phyloP scores from a whole-genome alignment of 2,113 vertebrate species.

The Willisornis vidua region DNA sequence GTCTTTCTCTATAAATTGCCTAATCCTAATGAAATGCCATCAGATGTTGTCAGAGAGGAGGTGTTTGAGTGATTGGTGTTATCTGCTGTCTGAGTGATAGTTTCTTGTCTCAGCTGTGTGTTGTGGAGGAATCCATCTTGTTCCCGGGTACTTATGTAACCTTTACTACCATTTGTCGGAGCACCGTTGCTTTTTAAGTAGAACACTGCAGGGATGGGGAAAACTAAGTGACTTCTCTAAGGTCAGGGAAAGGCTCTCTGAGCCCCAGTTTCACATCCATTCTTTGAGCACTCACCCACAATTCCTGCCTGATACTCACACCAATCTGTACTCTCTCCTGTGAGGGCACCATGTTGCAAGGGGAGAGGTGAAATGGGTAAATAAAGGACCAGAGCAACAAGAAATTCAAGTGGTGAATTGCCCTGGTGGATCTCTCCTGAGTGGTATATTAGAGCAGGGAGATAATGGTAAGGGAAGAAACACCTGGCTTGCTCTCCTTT shows the following conservation, averaged over 20 bases:
- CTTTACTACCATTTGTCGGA: not conserved
- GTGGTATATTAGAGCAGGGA: not conserved
- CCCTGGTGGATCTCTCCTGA: not conserved
- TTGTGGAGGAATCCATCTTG: not conserved
- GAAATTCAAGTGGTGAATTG: not conserved
- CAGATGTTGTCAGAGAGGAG: not conserved
- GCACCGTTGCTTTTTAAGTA: not conserved
- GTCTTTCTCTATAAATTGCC: not conserved
- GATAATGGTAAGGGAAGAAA: not conserved
- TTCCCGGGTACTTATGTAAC: not conserved
- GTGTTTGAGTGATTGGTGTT: not conserved
- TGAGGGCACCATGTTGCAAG: not conserved
- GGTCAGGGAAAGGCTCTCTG: not conserved
- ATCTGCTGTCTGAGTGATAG: not conserved
- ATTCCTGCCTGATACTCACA: not conserved
- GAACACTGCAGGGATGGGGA: not conserved
- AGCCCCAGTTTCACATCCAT: not conserved
- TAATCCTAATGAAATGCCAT: not conserved
- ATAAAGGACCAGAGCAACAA: not conserved
- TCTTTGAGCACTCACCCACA: not conserved
- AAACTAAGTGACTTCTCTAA: not conserved
- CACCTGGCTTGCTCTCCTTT: not conserved
- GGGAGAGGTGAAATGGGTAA: not conserved
- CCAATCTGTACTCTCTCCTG: accelerated
- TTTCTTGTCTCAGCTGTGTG: accelerated